Base-by-base conservation (phyloP, 2,113 vertebrate genomes). In the Dolichotis patagonum region DNA sequence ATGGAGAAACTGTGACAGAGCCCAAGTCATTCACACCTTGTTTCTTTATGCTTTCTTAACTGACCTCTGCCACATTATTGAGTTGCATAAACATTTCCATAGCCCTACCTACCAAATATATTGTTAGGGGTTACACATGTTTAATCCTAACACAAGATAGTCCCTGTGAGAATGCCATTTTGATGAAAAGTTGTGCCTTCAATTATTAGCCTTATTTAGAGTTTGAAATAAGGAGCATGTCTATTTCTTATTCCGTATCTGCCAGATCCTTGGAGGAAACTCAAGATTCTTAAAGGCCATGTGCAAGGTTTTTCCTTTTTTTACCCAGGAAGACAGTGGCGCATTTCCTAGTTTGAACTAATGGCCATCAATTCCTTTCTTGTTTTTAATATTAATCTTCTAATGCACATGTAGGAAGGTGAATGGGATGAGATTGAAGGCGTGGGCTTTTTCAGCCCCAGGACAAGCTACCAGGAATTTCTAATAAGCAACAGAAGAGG, bases 401-500 rank as follows among this genome's bases (percentile, higher is more conserved):
- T 26, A 60, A 49, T 54, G 26, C 41, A 4, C 62, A 11, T 16
- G 6, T 32, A 35, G 13, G 22, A 13, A 19, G 73, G 12, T 3
- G 8, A 14, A 54, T 11, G 28, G 5, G 22, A 6, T 35, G 41
- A 35, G 13, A 13, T n/a, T 73, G 43, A 52, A 54, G 35, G 20
- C 22, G 13, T 43, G 8, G 67, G 6, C 52, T 5, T 82, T 83
- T 75, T 41, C 17, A 35, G 62, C n/a, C 2, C 26, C 20, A 10
- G 73, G 32, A 35, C 43, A 49, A 78, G 67, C 81, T 75, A 13
- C 12, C 65, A 38, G 78, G 43, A 91, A 32, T 38, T 85, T 60
- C 4, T 52, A 54, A 17, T n/a, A 20, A 17, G 13, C 11, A 89
- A 49, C 97, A 80, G 71, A 30, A 94, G 96, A 63, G 96, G 89